Evolutionary conservation across 2,113 vertebrate genomes (phyloP), one percentile per base, ranked within the genome.

Genomic region (Caranx ignobilis): DNA sequence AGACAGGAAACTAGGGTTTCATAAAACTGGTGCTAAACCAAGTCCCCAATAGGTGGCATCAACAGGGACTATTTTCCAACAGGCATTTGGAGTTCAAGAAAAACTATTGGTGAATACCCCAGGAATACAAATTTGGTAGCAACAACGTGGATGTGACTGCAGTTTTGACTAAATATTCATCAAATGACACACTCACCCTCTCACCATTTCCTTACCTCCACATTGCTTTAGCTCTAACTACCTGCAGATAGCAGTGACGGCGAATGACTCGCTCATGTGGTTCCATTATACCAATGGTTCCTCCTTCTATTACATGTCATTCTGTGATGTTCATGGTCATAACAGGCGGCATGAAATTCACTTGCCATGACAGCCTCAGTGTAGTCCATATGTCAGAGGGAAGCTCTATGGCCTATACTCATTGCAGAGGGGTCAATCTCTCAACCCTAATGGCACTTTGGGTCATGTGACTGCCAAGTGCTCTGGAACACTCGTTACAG

Each of bases 351-450:
- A 79, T 80, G 87, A 89, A 91, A 92, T 90, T 87, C 90, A 92
- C 88, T 78, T 81, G 76, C 83, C 86, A 85, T 87, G 87, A 85
- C 89, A 80, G 71, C 83, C 85, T 79, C 54, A 85, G 82, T 70
- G 85, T 76, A 70, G 88, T 89, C 85, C 91, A 93, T 93, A 93
- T 93, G 93, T 93, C 90, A 93, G 81, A 81, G n/a, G 72, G 75
- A 75, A 52, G 77, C 81, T 88, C 86, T 87, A 80, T 79, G 84
- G 88, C 83, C 91, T 32, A 26, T 26, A 79, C 70, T 71, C 87
- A 78, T 85, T 72, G 89, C 80, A 71, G 52, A 71, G 82, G 83
- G 93, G 93, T 93, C 93, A 93, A 91, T 94, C 90, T 91, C 93
- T 92, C 92, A 91, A 90, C 82, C 87, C 82, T 93, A 93, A 94